Conservation (phyloP, 1,140 invertebrate species). For the Orchesella cincta region DNA sequence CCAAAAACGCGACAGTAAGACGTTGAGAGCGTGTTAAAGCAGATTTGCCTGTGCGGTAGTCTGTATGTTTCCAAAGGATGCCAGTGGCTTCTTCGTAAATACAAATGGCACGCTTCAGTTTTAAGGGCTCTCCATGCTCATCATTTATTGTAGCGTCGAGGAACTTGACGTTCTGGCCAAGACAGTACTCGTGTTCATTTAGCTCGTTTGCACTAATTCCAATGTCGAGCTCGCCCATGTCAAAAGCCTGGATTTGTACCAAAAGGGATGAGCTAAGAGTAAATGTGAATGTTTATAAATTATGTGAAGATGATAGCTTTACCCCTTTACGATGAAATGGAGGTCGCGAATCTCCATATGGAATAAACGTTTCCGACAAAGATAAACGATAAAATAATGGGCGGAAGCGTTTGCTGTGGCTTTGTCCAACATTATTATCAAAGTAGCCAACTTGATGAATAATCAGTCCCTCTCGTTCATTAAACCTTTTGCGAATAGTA, state of each 20-base stretch:
- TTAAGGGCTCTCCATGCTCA: neutral
- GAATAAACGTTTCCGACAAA: conserved; percentile 17
- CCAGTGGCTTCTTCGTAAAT: conserved; percentile 38
- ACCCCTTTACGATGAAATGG: neutral
- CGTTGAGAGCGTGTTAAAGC: neutral
- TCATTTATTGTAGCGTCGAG: conserved; percentile 28
- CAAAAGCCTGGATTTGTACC: conserved; percentile 29
- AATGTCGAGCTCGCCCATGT: conserved; percentile 25
- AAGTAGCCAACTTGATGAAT: conserved; percentile 7
- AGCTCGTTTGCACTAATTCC: neutral
- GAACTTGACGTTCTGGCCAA: conserved; percentile 20
- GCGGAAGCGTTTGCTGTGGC: neutral
- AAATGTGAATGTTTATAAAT: too few relatives aligned
- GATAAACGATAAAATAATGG: conserved; percentile 18
- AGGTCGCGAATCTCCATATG: conserved; percentile 1
- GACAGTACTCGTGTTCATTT: neutral
- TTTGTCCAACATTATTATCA: neutral
- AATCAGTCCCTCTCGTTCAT: conserved; percentile 8
- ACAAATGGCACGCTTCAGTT: conserved; percentile 12
- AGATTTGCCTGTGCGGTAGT: conserved; percentile 20
- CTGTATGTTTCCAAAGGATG: conserved; percentile 38
- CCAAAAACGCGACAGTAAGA: conserved; percentile 26
- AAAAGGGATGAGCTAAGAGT: too few relatives aligned
- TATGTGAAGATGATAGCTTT: too few relatives aligned
- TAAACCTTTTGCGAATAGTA: conserved; percentile 17